These are phyloP conservation scores for Hyphantria cunea DNA, from an alignment of 1,140 invertebrate species.

Conservation along the genomic window DNA sequence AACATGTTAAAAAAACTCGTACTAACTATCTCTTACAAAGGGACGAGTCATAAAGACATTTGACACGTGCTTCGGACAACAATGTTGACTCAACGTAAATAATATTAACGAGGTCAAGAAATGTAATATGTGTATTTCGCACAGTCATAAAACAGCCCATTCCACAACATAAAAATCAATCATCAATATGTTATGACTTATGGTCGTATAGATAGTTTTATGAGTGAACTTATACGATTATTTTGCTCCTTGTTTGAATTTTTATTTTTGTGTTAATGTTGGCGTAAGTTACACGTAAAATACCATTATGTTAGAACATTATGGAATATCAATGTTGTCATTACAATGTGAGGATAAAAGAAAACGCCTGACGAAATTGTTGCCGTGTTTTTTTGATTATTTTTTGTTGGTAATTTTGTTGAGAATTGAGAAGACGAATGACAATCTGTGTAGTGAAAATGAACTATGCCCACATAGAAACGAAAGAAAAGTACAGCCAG, in stretches of 20 bases:
- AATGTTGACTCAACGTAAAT: constrained; percentile 42
- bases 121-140: constrained; percentile 54
- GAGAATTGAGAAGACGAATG: too few relatives aligned
- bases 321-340: too few relatives aligned
- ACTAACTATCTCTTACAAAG: constrained; percentile 27
- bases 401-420: too few relatives aligned
- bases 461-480: too few relatives aligned
- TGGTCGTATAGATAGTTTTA: constrained; percentile 17
- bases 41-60: constrained; percentile 31
- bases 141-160: constrained; percentile 54
- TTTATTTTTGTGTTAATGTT: constrained; percentile 6
- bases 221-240: constrained; percentile 13
- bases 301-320: not conserved
- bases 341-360: too few relatives aligned
- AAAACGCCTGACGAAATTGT: too few relatives aligned
- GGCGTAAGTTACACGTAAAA: not conserved
- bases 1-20: constrained; percentile 8
- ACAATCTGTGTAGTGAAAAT: too few relatives aligned
- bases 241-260: constrained; percentile 22
- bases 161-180: constrained; percentile 53
- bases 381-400: too few relatives aligned
- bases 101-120: constrained; percentile 56
- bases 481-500: too few relatives aligned
- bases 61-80: constrained; percentile 40
- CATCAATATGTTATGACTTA: constrained; percentile 36